Evolutionary conservation across 2,113 vertebrate genomes (phyloP), one percentile per base, ranked within the genome.

Genomic region (Rhinopomastus cyanomelas): DNA sequence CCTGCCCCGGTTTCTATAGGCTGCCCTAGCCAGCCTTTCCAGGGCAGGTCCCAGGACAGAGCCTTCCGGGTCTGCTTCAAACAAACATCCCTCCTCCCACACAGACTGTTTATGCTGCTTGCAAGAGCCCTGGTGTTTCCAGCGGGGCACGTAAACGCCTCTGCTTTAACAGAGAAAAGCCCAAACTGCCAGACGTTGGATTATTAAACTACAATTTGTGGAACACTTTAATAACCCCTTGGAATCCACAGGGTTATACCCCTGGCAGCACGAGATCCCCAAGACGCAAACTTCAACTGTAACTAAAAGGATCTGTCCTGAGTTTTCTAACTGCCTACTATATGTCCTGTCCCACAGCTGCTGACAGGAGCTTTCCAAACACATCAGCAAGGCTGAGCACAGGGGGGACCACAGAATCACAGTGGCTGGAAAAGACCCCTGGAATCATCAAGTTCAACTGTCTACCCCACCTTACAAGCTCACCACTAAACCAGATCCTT

Each of bases 171-270:
- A 61, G 23, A 30, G 59, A 68, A 80, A 89, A 88, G 49, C 6
- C 53, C 53, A 32, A 88, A 53, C 34, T 65, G 32, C 36, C 52
- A 29, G 52, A 17, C 12, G 46, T 60, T 61, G 16, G 2, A 73
- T 79, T 72, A 42, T 42, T 42, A 42, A 87, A 62, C n/a, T 51
- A 42, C 65, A 80, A 42, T 26, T 62, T 0, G 0, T 32, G 25
- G 57, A 85, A 80, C 60, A 16, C 59, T 87, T 79, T 91, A 87
- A 87, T 89, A n/a, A n/a, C n/a, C 82, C 55, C 26, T 74, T 78
- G 78, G 73, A 90, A 48, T 37, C 36, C 42, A 64, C n/a, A 60
- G 60, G 77, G 67, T 89, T 83, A 73, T 37, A 89, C 49, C 44
- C 29, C 85, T 52, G 65, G 57, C 51, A 32, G 55, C 56, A 55